phyloP scores from a whole-genome alignment of 2,113 vertebrate genomes.

The Pantherophis guttatus region DNA sequence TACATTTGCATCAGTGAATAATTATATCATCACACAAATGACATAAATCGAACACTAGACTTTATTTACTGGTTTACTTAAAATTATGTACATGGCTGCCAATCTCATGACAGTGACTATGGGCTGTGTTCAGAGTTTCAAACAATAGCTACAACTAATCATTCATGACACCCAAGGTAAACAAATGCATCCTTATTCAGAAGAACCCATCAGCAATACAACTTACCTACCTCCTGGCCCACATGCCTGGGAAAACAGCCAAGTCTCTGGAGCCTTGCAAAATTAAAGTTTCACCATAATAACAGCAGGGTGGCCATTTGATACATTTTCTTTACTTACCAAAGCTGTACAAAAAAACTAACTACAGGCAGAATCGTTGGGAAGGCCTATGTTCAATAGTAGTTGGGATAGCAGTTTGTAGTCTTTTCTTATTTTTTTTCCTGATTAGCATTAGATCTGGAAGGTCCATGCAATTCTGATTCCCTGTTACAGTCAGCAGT shows the following conservation, averaged over 20 bases:
- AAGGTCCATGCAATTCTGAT: background rate
- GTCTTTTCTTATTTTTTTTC: background rate
- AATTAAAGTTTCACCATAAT: background rate
- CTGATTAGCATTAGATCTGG: background rate
- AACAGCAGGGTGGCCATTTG: background rate
- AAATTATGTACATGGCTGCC: background rate
- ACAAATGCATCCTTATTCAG: background rate
- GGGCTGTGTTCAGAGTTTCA: background rate
- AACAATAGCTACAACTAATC: background rate
- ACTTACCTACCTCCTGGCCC: background rate
- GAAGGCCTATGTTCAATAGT: background rate
- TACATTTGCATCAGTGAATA: background rate
- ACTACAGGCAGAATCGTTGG: background rate
- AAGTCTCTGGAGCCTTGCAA: background rate
- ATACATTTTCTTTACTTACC: background rate
- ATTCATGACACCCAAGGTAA: background rate
- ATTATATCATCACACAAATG: background rate
- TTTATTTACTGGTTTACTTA: background rate
- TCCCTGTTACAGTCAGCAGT: background rate
- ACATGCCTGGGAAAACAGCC: background rate
- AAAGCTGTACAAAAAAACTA: background rate
- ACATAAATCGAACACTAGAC: background rate
- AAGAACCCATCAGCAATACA: background rate
- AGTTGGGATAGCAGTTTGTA: background rate
- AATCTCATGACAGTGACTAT: background rate